These are phyloP conservation scores for Gymnoscopelus braueri DNA, from an alignment of 2,797 vertebrate species.

Conservation along the genomic window DNA sequence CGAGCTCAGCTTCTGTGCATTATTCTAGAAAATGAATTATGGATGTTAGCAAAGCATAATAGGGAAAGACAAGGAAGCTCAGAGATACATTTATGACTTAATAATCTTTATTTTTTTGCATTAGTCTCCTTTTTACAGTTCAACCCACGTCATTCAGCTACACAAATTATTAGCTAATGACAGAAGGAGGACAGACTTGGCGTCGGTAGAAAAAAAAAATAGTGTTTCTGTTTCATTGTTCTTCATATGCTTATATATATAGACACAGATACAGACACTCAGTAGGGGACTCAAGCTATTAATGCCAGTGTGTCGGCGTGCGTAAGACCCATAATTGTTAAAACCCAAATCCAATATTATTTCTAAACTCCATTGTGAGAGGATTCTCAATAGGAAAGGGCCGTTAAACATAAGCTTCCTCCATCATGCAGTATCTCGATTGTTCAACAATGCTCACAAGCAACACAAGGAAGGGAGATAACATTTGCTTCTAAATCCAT, in stretches of 20 bases:
- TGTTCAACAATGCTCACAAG: conserved; percentile 11
- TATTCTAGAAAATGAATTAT: not conserved
- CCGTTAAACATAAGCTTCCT: not conserved
- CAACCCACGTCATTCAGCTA: too few relatives aligned
- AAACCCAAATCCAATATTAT: not conserved
- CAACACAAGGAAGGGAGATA: conserved; percentile 13
- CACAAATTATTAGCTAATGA: too few relatives aligned
- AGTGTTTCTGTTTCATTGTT: too few relatives aligned
- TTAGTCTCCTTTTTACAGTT: too few relatives aligned
- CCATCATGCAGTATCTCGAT: conserved; percentile 9
- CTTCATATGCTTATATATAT: not conserved
- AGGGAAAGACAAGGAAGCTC: not conserved
- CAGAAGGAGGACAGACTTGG: too few relatives aligned
- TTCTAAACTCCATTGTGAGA: not conserved
- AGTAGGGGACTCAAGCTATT: not conserved
- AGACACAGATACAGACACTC: not conserved
- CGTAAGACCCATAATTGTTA: not conserved
- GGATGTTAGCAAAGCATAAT: not conserved
- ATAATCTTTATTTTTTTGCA: not conserved
- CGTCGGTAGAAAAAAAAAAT: too few relatives aligned
- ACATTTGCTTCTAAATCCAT: conserved; percentile 23
- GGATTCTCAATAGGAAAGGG: not conserved
- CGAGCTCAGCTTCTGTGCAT: not conserved
- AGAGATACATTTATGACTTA: not conserved
- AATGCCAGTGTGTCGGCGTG: not conserved